These are phyloP conservation scores for Darevskia mixta DNA, from an alignment of 2,797 vertebrate species.

Conservation along the genomic window DNA sequence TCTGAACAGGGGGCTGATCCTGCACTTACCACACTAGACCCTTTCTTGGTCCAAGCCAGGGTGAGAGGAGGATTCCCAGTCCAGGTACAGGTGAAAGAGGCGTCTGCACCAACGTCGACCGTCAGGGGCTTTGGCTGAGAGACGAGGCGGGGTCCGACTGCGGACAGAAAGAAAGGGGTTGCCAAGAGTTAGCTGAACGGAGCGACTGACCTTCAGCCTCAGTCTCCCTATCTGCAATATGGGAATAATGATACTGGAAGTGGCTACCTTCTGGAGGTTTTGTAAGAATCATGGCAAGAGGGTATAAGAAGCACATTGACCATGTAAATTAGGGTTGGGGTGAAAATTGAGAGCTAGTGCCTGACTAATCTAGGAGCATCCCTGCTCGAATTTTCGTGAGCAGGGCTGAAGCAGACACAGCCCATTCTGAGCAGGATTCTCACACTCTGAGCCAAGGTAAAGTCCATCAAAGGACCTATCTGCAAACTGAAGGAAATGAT, in stretches of 20 bases:
- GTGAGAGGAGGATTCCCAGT: constrained; percentile 90
- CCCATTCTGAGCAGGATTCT: background rate
- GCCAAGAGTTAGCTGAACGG: background rate
- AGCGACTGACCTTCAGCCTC: background rate
- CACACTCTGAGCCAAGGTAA: background rate
- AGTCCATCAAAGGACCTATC: background rate
- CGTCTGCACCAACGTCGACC: constrained; percentile 88
- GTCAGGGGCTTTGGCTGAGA: constrained; percentile 86
- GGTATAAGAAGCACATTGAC: background rate
- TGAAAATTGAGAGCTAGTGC: background rate
- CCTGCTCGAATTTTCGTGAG: background rate
- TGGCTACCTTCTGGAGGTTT: background rate
- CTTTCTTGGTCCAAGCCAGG: constrained; percentile 91
- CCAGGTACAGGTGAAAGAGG: constrained; percentile 91
- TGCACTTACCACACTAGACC: constrained; percentile 83
- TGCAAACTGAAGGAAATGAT: background rate
- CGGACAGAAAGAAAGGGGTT: constrained; percentile 13
- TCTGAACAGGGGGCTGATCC: background rate
- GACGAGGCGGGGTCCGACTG: constrained; percentile 89
- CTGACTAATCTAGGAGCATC: background rate
- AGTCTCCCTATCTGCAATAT: background rate
- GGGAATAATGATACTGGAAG: background rate
- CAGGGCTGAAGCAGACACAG: no score
- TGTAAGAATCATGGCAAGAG: background rate
- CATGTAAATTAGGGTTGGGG: background rate